These are phyloP conservation scores for Spodoptera litura DNA, from an alignment of 1,140 invertebrate species.

Conservation along the genomic window DNA sequence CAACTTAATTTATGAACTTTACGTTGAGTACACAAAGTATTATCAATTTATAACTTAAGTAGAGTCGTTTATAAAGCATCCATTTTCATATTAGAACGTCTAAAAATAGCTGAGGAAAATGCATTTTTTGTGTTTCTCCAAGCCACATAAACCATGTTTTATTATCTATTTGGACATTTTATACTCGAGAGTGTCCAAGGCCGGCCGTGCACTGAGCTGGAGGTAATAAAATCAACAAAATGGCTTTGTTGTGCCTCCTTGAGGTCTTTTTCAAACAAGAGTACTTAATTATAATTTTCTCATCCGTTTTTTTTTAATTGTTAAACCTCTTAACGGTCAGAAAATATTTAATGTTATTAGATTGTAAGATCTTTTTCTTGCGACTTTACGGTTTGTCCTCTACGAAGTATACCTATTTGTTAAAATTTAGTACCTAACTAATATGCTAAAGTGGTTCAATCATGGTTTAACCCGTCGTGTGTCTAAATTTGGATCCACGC, in stretches of 20 bases:
- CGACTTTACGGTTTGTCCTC: too few species aligned
- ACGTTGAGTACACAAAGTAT: background rate
- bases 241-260: conserved; percentile 55
- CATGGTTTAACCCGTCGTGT: too few species aligned
- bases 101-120: conserved; percentile 18
- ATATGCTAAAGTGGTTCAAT: too few species aligned
- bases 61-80: too few species aligned
- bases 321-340: background rate
- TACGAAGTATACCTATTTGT: too few species aligned
- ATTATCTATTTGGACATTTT: conserved; percentile 66
- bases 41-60: background rate
- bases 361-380: background rate
- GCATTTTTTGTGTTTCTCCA: conserved; percentile 36
- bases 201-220: conserved; percentile 46
- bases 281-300: conserved; percentile 27
- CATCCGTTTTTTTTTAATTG: conserved; percentile 6
- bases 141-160: conserved; percentile 49
- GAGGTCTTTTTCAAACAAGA: conserved; percentile 47
- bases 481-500: too few species aligned
- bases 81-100: conserved; percentile 9
- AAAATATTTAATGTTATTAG: background rate
- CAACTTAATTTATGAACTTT: conserved; percentile 16
- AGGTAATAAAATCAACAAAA: conserved; percentile 62
- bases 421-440: too few species aligned
- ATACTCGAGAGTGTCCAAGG: conserved; percentile 51